phyloP scores from a whole-genome alignment of 2,888 invertebrate genomes.

The Ischnus inquisitorius region DNA sequence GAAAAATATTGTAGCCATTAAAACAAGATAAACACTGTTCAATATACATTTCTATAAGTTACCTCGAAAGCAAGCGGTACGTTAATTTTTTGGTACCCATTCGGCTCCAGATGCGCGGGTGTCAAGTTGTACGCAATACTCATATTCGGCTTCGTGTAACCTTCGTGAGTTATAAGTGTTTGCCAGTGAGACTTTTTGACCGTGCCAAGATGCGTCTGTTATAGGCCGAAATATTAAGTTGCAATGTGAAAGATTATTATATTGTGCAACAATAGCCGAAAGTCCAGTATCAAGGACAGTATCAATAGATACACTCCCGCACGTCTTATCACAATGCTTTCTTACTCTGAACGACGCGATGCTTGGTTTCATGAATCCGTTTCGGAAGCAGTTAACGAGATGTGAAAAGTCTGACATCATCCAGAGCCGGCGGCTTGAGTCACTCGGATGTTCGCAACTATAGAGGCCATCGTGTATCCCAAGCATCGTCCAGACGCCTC shows the following conservation, averaged over 20 bases:
- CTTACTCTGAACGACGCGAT: slow-evolving; percentile 9
- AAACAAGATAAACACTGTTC: not conserved
- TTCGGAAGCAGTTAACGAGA: slow-evolving; percentile 72
- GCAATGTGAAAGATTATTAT: no score
- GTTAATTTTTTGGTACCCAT: slow-evolving; percentile 53
- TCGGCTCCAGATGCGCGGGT: slow-evolving; percentile 47
- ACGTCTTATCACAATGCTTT: not conserved
- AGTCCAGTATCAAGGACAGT: no score
- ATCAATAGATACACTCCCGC: no score
- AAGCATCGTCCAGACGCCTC: slow-evolving; percentile 73
- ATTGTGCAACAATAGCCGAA: no score
- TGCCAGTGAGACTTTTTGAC: slow-evolving; percentile 64
- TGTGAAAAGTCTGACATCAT: slow-evolving; percentile 74
- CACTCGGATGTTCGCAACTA: slow-evolving; percentile 70
- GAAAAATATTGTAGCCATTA: not conserved
- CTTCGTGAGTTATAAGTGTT: slow-evolving; percentile 43
- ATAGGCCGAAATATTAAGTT: not conserved
- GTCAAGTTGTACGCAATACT: slow-evolving; percentile 56
- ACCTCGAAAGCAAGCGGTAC: slow-evolving; percentile 52
- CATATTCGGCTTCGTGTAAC: not conserved
- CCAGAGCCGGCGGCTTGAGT: slow-evolving; percentile 66
- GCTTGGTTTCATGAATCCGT: slow-evolving; percentile 45
- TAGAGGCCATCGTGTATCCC: slow-evolving; percentile 54
- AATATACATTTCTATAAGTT: not conserved
- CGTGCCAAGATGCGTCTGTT: slow-evolving; percentile 67